A percentile compares a stretch with the other conserved stretches of the same genome.
phyloP scores from a whole-genome alignment of 2,113 vertebrate genomes.

The Anser cygnoides region DNA sequence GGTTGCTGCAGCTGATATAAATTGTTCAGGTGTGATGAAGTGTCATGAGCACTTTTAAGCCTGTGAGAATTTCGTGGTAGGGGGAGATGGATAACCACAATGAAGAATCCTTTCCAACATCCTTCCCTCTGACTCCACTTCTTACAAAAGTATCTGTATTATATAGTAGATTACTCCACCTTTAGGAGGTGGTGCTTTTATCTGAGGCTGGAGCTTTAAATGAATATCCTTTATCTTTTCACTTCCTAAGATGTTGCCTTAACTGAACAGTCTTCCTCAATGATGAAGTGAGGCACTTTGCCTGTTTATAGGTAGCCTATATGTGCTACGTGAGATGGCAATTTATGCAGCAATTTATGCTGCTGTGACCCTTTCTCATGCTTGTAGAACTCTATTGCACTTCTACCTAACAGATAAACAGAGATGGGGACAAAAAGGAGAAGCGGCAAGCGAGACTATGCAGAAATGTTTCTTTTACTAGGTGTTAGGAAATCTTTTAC shows the following conservation, averaged over 20 bases:
- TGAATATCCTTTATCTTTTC: background rate
- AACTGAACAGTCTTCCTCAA: background rate
- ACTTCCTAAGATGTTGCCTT: background rate
- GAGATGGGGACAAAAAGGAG: background rate
- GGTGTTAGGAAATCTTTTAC: background rate
- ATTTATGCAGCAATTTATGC: conserved; percentile 26
- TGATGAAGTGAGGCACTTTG: background rate
- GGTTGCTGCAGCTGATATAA: conserved; percentile 20
- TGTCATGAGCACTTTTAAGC: background rate
- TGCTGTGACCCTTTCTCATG: background rate
- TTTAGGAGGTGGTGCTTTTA: background rate
- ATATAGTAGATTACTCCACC: background rate
- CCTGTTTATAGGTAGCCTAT: background rate
- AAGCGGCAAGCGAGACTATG: background rate
- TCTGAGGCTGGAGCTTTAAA: background rate
- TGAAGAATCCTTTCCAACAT: background rate
- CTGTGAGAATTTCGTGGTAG: background rate
- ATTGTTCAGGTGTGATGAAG: conserved; percentile 25
- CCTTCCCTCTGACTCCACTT: background rate
- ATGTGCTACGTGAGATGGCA: background rate
- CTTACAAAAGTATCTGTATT: background rate
- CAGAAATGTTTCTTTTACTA: background rate
- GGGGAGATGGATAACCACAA: background rate
- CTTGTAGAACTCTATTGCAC: background rate
- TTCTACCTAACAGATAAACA: background rate